phyloP scores from a whole-genome alignment of 35 echinoderm and acorn worm genomes.

The Apostichopus parvimensis region DNA sequence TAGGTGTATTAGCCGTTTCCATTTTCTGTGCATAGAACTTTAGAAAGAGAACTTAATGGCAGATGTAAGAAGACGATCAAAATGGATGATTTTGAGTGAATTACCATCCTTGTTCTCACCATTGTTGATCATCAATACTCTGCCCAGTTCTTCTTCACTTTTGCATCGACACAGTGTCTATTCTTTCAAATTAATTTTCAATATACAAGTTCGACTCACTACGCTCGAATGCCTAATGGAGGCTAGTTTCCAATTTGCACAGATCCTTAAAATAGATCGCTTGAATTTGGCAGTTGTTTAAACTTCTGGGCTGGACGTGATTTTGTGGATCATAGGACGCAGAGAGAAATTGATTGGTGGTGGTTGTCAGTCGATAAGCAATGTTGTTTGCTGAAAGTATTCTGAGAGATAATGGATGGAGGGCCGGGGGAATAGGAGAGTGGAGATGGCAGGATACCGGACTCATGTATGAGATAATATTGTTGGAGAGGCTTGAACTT shows the following conservation, averaged over 20 bases:
- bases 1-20: too few relatives aligned
- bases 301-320: background rate
- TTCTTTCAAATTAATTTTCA: background rate
- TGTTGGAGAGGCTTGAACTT: background rate
- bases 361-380: slow-evolving; percentile 3
- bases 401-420: background rate
- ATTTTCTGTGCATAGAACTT: too few relatives aligned
- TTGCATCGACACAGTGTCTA: background rate
- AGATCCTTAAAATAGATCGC: background rate
- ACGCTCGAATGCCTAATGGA: background rate
- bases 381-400: background rate
- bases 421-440: background rate
- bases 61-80: too few relatives aligned
- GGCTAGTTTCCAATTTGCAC: background rate
- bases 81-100: too few relatives aligned
- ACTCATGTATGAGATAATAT: background rate
- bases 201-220: background rate
- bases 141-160: background rate
- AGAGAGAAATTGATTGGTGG: background rate
- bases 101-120: too few relatives aligned
- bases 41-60: too few relatives aligned
- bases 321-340: background rate
- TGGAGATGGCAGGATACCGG: background rate
- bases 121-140: too few relatives aligned
- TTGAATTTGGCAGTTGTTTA: background rate